Evolutionary conservation across 2,888 invertebrate genomes (phyloP), one percentile per base, ranked within the genome.

Genomic region (Vandiemenella viatica): DNA sequence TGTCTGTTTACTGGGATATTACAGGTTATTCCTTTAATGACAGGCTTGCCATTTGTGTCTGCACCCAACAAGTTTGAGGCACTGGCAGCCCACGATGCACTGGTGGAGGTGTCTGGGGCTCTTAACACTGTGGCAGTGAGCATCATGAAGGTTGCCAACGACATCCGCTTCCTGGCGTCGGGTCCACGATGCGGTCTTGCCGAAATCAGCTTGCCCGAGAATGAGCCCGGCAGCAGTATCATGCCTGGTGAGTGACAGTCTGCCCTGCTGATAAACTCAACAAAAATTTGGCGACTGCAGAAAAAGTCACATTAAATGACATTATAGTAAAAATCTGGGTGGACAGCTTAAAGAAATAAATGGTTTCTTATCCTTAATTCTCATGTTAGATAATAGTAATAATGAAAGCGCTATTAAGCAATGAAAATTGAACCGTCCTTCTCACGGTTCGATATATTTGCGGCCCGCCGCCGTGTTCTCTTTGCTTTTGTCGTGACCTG

Each of bases 221-320:
- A 98, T 66, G 98, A 98, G 64, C 97, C 98, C 0, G 98, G 98
- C 2, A 93, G 92, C 61, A 95, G 95, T n/a, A 98, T 98, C 57
- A 98, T 98, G 98, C 98, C 98, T 18, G 97, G 87, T 75, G 58
- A 62, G 45, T 50, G 22, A n/a, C 32, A 4, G 32, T n/a, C 13
- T 5, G 15, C 15, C 32, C 15, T 32, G 5, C 15, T 32, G 4
- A 1, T n/a, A 32, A 32, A 32, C 13, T 32, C 15, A 1, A 32
- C 13, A 32, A 15, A 32, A 15, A 26, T 26, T n/a, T n/a, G n/a
- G n/a, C n/a, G n/a, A n/a, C n/a, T n/a, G n/a, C n/a, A n/a, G n/a
- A n/a, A n/a, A n/a, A n/a, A n/a, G n/a, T 26, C 26, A 10, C 13
- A 26, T 26, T 26, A 1, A 26, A 26, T 10, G 15, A 32, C 4